Evolutionary conservation across 2,113 vertebrate genomes (phyloP).

Genomic region (Apodemus sylvaticus): DNA sequence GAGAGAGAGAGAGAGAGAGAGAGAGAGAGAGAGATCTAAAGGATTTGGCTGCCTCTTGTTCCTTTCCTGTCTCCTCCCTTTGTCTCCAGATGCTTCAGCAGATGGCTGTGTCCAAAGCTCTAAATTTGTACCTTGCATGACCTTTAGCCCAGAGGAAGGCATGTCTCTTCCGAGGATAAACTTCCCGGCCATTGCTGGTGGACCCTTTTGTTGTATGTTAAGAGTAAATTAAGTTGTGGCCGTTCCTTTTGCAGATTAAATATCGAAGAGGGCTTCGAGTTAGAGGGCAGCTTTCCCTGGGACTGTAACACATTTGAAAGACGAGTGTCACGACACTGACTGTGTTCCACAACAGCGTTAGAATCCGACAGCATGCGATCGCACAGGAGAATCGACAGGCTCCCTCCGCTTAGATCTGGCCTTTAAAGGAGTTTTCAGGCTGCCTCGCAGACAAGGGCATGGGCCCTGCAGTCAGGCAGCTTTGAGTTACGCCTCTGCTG

Average conservation of each 20-base stretch:
- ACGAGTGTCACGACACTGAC: not conserved
- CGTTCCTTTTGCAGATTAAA: constrained; percentile 45
- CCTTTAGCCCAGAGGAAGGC: constrained; percentile 78
- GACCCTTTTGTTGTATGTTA: not conserved
- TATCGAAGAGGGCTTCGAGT: not conserved
- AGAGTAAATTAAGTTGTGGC: constrained; percentile 68
- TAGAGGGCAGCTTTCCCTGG: not conserved
- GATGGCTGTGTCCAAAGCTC: constrained; percentile 78
- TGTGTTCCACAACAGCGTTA: not conserved
- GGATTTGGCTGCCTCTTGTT: constrained; percentile 74
- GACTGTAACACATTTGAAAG: not conserved
- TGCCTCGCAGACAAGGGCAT: not conserved
- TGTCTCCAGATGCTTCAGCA: constrained; percentile 84
- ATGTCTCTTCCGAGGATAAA: constrained; percentile 75
- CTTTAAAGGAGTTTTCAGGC: constrained; percentile 29
- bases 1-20: not conserved
- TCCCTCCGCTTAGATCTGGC: not conserved
- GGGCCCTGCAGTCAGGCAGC: not conserved
- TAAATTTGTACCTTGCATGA: constrained; percentile 82
- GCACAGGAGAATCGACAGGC: not conserved
- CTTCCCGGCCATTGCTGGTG: constrained; percentile 68
- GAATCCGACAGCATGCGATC: not conserved
- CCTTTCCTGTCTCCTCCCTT: constrained; percentile 85
- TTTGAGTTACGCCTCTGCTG: not conserved
- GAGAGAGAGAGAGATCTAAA: constrained; percentile 35